These are phyloP conservation scores for Andrena fulva DNA, from an alignment of 2,888 invertebrate genomes.

Conservation along the genomic window DNA sequence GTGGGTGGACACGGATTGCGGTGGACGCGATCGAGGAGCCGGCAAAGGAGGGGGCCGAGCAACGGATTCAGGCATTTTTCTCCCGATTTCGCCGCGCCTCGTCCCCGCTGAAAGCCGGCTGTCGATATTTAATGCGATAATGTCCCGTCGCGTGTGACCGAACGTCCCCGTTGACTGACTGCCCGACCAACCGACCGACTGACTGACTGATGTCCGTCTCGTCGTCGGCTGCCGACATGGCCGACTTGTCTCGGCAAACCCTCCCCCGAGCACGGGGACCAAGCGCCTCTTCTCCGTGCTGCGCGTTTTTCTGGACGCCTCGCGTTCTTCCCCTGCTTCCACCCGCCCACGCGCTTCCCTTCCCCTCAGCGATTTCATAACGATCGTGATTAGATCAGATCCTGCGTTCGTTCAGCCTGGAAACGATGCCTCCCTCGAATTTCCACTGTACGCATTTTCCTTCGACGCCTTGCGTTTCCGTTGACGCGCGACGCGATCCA, in stretches of 20 bases:
- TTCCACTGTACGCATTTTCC: neutral
- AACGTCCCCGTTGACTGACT: constrained; percentile 73
- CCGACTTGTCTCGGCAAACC: constrained; percentile 57
- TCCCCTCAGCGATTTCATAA: constrained; percentile 44
- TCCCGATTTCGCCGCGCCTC: constrained; percentile 71
- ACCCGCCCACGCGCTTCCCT: neutral
- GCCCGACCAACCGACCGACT: constrained; percentile 69
- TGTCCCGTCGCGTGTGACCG: constrained; percentile 81
- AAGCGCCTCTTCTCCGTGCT: neutral
- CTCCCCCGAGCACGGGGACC: constrained; percentile 28
- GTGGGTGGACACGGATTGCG: constrained; percentile 73
- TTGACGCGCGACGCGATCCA: too few species aligned
- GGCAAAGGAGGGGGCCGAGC: constrained; percentile 43
- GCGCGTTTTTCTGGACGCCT: constrained; percentile 52
- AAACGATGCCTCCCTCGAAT: neutral
- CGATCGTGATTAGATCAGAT: constrained; percentile 29
- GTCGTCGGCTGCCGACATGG: constrained; percentile 60
- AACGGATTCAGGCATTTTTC: constrained; percentile 76
- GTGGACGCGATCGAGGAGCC: constrained; percentile 46
- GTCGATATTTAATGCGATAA: constrained; percentile 84
- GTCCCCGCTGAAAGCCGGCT: constrained; percentile 79
- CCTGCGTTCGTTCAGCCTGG: neutral
- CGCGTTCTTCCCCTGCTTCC: constrained; percentile 17
- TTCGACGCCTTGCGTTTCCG: too few species aligned
- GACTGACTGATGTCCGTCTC: constrained; percentile 76